These are phyloP conservation scores for Fulica atra DNA, from an alignment of 2,113 vertebrate genomes.

Conservation along the genomic window DNA sequence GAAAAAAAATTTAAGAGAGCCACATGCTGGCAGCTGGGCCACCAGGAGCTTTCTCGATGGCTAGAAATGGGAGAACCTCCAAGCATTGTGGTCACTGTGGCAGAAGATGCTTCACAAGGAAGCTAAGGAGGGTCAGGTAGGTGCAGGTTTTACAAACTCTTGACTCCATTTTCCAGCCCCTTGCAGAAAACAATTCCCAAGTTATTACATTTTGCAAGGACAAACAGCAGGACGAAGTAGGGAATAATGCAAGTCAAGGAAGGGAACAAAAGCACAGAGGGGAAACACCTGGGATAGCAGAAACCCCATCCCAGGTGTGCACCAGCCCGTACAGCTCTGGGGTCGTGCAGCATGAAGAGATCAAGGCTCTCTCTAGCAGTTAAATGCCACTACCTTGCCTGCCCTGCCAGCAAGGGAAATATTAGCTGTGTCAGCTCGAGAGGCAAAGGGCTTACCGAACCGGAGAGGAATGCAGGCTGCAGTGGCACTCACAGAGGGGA, in stretches of 20 bases:
- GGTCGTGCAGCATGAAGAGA: neutral
- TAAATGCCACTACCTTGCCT: neutral
- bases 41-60: neutral
- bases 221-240: neutral
- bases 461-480: conserved; percentile 48
- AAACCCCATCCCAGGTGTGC: neutral
- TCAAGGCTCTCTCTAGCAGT: neutral
- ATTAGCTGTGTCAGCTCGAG: conserved; percentile 2
- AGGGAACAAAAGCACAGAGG: neutral
- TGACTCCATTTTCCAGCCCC: neutral
- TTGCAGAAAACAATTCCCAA: neutral
- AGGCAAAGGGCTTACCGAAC: neutral
- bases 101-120: neutral
- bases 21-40: rapidly evolving
- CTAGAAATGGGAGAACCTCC: neutral
- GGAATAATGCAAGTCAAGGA: neutral
- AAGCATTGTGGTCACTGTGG: neutral
- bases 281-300: neutral
- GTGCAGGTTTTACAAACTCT: neutral
- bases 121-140: neutral
- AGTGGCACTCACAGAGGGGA: neutral
- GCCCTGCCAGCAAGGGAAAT: conserved; percentile 22
- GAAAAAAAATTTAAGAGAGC: neutral
- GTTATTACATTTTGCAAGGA: neutral
- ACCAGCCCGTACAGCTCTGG: neutral